phyloP scores from a whole-genome alignment of 2,113 vertebrate genomes.

The Hippopotamus amphibius region DNA sequence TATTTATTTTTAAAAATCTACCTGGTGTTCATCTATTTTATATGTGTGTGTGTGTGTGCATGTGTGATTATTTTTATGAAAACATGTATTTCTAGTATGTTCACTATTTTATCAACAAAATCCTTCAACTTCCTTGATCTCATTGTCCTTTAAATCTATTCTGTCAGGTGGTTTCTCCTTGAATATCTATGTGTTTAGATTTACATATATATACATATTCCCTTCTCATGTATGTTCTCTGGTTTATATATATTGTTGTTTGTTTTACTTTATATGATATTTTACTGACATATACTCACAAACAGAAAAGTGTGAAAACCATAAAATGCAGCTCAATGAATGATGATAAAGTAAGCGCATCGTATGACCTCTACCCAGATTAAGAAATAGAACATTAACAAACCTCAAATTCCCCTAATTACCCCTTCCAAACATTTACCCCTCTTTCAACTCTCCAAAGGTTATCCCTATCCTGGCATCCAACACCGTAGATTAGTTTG shows the following conservation, averaged over 20 bases:
- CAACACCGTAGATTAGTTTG: background rate
- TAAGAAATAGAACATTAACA: background rate
- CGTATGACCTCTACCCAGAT: background rate
- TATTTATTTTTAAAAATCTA: background rate
- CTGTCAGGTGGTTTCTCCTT: background rate
- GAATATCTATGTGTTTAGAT: background rate
- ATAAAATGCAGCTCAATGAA: background rate
- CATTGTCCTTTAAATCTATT: background rate
- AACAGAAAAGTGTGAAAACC: background rate
- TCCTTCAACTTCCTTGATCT: background rate
- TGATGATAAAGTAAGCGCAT: background rate
- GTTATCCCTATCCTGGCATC: background rate
- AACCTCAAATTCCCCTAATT: background rate
- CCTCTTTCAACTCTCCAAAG: background rate
- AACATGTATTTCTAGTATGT: background rate
- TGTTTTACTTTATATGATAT: background rate
- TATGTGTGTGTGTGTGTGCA: background rate
- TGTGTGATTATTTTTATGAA: background rate
- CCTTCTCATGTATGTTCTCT: background rate
- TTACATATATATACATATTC: background rate
- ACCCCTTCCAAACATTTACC: background rate
- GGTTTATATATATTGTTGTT: background rate
- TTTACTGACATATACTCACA: background rate
- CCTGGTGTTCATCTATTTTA: background rate
- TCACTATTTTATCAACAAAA: background rate